Base-by-base conservation (phyloP, 2,113 vertebrate species). In the Syngnathus floridae region DNA sequence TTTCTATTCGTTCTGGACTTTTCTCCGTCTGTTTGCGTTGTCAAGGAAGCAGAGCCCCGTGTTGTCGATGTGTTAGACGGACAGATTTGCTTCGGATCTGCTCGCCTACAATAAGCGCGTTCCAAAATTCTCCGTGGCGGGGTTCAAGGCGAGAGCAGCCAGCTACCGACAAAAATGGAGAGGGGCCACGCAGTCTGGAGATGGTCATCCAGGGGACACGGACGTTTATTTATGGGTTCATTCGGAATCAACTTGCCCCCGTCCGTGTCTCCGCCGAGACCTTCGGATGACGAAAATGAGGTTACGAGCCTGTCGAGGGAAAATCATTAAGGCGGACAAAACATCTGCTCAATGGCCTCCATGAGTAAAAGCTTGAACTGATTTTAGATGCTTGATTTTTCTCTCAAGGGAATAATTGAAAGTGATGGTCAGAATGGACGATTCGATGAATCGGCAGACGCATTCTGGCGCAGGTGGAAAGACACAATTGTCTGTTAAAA, bases 31-130 rank as follows among this genome's bases (percentile, higher is more conserved):
- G 86, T 91, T 90, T 87, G 80, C 7, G 81, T 87, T 79, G 69
- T 79, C 82, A 87, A 84, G 86, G 76, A 66, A 83, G 66, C 69
- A 5, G 82, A 87, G 87, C 82, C 82, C 82, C 73, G 78, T 81
- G 82, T 77, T 78, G 76, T 82, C 81, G 61, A 78, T 64, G 76
- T 70, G 14, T 56, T 35, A 13, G 13, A 2, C 26, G 35, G 26
- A 35, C 14, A 55, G 43, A 7, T 60, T 40, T 1, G 37, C 5
- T 40, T 5, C 22, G 12, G 38, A 41, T 41, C 40, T 22, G 36
- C 5, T 16, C 19, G 17, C 31, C 16, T 40, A 37, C 49, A 51
- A 59, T 54, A 72, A 67, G 69, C 31, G 72, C 51, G 70, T 66
- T 70, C 65, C 65, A 31, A 65, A 56, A 65, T 61, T 71, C 74